Conservation (phyloP, 1,140 invertebrate genomes). For the Riptortus pedestris region DNA sequence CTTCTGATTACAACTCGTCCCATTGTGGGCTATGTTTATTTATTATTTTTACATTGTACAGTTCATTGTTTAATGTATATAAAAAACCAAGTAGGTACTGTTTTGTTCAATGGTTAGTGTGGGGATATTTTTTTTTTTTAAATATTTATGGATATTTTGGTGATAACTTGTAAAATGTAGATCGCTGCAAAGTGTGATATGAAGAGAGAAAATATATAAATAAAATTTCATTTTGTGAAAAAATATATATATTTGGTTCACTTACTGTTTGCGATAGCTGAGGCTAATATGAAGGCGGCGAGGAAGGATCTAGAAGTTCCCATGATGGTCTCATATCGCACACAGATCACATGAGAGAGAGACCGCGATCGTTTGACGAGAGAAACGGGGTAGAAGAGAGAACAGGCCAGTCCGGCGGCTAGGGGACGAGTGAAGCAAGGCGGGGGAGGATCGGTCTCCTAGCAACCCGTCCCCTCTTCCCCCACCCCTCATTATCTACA, state of each 20-base stretch:
- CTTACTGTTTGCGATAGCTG: conserved; percentile 13
- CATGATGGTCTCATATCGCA: conserved; percentile 3
- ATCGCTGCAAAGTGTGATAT: no score
- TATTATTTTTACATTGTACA: no score
- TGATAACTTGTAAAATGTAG: no score
- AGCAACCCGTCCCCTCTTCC: conserved; percentile 7
- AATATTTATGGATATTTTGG: no score
- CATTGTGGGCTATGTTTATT: no score
- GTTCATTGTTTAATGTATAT: no score
- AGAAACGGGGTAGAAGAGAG: not conserved
- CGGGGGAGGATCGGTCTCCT: conserved; percentile 1
- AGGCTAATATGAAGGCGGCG: conserved; percentile 10
- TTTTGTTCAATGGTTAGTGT: no score
- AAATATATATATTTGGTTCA: not conserved
- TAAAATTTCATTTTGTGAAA: not conserved
- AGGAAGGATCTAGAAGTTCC: not conserved
- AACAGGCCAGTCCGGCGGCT: not conserved
- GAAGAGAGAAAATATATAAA: not conserved
- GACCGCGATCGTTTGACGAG: not conserved
- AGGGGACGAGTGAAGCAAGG: not conserved
- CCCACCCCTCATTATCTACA: conserved; percentile 18
- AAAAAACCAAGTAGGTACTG: no score
- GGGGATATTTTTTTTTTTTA: no score
- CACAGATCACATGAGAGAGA: not conserved
- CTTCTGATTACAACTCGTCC: no score